phyloP scores from a whole-genome alignment of 2,113 vertebrate species.

The Patagioenas fasciata region DNA sequence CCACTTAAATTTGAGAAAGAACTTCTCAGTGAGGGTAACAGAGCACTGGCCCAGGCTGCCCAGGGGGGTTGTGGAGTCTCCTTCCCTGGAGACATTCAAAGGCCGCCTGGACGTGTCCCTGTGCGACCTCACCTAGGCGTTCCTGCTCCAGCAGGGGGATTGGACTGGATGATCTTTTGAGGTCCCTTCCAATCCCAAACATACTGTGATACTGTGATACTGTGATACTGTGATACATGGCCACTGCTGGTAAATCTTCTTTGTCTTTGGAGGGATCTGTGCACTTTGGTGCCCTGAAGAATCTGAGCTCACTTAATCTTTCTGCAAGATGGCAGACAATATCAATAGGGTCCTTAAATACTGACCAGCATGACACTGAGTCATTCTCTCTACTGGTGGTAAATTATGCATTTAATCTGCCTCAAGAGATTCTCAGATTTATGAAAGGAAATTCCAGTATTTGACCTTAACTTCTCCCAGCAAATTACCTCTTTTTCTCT shows the following conservation, averaged over 20 bases:
- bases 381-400: background rate
- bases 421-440: background rate
- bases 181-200: too few species aligned
- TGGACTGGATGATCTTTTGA: too few species aligned
- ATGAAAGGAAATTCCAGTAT: background rate
- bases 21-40: too few species aligned
- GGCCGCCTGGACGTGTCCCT: too few species aligned
- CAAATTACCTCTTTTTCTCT: background rate
- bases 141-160: too few species aligned
- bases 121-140: too few species aligned
- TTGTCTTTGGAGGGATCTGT: background rate
- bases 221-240: too few species aligned
- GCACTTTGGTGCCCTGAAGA: background rate
- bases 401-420: constrained; percentile 35
- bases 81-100: too few species aligned
- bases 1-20: too few species aligned
- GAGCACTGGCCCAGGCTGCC: too few species aligned
- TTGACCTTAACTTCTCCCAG: background rate
- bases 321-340: background rate
- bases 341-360: background rate
- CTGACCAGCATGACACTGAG: background rate
- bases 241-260: background rate
- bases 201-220: too few species aligned
- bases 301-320: background rate
- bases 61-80: too few species aligned